Evolutionary conservation across 2,113 vertebrate species (phyloP), one percentile per base, ranked within the genome.

Genomic region (Tauraco erythrolophus): DNA sequence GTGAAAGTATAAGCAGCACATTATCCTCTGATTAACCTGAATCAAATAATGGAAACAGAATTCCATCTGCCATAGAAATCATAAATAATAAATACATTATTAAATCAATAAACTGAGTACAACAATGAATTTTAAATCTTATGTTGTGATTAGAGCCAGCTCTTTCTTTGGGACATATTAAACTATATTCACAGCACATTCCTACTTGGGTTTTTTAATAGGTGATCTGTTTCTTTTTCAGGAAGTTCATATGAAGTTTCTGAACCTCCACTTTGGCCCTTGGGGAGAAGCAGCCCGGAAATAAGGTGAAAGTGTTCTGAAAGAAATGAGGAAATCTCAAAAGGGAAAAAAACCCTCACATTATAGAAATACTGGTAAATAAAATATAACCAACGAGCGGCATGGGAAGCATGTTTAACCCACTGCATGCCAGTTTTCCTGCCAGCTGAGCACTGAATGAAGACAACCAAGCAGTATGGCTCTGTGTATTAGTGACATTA

Each of bases 211-310:
- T 71, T 94, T 83, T 96, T 94, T 77, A 92, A 92, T 94, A 88
- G 94, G 97, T 94, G 93, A 95, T 97, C 96, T 97, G 96, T 92
- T 97, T 97, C 96, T 89, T 89, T 97, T 97, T 96, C 92, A 96
- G 96, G 95, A 97, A 96, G 93, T 97, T 96, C 94, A 88, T 48
- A 50, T 45, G 89, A 97, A 97, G 94, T 95, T 97, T 96, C 92
- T 74, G 56, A 96, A 88, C 81, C 89, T 96, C 79, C 78, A 89
- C 75, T 86, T 93, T 48, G 33, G n/a, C 23, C 92, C 81, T 1
- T 68, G 41, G 89, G 77, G 78, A 94, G 74, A 95, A 75, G 64
- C 37, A 92, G 78, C 82, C 94, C 72, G 28, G 95, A 97, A 95
- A 96, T 94, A 90, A 97, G 91, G 95, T 94, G 91, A 95, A 95